Conservation (phyloP, 1,140 invertebrate genomes). For the Neocloeon triangulifer region DNA sequence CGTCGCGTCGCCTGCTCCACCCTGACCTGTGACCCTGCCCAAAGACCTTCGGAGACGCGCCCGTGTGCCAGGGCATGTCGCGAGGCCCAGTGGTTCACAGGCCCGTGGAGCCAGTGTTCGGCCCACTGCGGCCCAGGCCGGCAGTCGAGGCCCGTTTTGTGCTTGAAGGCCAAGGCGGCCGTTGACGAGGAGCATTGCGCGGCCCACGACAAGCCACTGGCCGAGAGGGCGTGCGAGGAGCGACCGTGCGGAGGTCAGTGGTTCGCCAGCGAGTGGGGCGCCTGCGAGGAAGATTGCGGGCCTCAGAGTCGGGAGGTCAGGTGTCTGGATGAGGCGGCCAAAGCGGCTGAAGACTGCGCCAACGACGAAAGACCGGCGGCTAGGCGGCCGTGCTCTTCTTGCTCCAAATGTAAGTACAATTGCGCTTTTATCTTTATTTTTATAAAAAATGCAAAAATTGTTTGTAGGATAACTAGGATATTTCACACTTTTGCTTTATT, state of each 20-base stretch:
- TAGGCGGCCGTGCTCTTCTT: no score
- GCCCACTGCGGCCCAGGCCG: constrained; percentile 32
- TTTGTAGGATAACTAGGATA: no score
- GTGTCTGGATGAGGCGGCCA: no score
- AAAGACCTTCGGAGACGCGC: constrained; percentile 29
- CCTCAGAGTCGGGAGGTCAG: no score
- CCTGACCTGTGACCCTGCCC: constrained; percentile 21
- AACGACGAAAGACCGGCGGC: no score
- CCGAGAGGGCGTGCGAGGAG: constrained; percentile 19
- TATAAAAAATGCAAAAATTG: no score
- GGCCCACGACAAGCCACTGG: constrained; percentile 16
- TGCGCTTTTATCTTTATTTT: no score
- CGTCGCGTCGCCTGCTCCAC: constrained; percentile 33
- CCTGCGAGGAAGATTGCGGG: no score
- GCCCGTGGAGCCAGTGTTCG: constrained; percentile 31
- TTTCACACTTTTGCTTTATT: no score
- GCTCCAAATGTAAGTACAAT: no score
- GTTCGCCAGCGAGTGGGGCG: constrained; percentile 36
- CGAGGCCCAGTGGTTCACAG: constrained; percentile 23
- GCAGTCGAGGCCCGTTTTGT: constrained; percentile 32
- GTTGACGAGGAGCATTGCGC: constrained; percentile 20
- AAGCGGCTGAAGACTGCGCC: no score
- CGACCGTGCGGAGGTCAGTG: constrained; percentile 29
- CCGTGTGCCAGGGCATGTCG: constrained; percentile 37
- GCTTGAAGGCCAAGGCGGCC: constrained; percentile 19